Evolutionary conservation across 1,140 invertebrate genomes (phyloP).

Genomic region (Ladona fulva): DNA sequence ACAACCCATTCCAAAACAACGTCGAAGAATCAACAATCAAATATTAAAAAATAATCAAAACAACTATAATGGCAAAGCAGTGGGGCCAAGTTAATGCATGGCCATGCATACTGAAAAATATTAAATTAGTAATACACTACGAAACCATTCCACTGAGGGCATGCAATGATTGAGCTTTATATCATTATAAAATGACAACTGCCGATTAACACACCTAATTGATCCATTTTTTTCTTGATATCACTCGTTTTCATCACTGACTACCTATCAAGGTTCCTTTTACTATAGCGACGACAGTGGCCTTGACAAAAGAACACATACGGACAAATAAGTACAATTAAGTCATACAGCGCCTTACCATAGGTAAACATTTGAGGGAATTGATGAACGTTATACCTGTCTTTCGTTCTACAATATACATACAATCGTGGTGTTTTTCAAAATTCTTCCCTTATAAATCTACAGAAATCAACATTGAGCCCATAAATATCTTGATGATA

Average conservation of each 20-base stretch:
- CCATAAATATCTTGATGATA: too few relatives aligned
- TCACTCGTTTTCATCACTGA: background rate
- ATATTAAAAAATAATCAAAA: too few relatives aligned
- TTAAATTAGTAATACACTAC: background rate
- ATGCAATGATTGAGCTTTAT: background rate
- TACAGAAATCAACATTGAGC: too few relatives aligned
- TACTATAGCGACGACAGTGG: background rate
- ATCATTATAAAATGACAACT: background rate
- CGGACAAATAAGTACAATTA: background rate
- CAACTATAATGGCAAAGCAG: background rate
- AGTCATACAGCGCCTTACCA: too few relatives aligned
- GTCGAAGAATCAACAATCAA: too few relatives aligned
- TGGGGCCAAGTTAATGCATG: background rate
- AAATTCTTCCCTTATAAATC: too few relatives aligned
- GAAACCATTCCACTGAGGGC: background rate
- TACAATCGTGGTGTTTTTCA: too few relatives aligned
- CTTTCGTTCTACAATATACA: too few relatives aligned
- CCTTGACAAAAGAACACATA: slow-evolving; percentile 6
- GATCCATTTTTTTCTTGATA: background rate
- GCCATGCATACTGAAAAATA: background rate
- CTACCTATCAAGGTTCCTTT: slow-evolving; percentile 7
- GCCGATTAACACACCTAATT: background rate
- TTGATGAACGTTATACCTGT: too few relatives aligned
- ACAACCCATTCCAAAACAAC: background rate
- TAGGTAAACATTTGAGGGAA: too few relatives aligned